Conservation (phyloP, 1,140 invertebrate species). For the Ceratoteleas bidentatus region DNA sequence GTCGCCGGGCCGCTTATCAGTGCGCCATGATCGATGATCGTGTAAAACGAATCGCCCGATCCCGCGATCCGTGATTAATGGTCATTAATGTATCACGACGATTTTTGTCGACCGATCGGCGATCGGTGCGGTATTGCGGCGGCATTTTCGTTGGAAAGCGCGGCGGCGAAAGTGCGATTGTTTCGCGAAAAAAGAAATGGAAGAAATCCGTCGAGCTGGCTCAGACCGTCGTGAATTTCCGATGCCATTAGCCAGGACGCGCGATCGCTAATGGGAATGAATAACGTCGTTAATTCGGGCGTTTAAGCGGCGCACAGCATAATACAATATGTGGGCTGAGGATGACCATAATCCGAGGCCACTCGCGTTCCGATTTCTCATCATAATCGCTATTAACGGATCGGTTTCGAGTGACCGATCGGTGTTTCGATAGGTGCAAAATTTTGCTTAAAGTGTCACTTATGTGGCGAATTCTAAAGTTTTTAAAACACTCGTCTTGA, state of each 20-base stretch:
- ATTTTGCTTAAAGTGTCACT: too few species aligned
- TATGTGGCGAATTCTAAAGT: too few species aligned
- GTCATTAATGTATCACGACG: conserved; percentile 20
- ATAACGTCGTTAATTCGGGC: conserved; percentile 59
- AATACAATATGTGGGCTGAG: conserved; percentile 56
- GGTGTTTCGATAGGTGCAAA: too few species aligned
- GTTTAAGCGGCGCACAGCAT: conserved; percentile 48
- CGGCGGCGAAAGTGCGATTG: not conserved
- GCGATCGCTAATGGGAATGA: conserved; percentile 43
- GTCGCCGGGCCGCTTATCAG: conserved; percentile 26
- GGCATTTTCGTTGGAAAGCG: conserved; percentile 1
- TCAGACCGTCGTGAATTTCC: conserved; percentile 31
- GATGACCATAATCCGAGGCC: conserved; percentile 48
- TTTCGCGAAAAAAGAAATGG: not conserved
- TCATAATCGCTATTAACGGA: conserved; percentile 34
- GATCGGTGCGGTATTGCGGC: not conserved
- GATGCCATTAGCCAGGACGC: conserved; percentile 35
- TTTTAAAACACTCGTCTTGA: too few species aligned
- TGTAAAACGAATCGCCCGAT: conserved; percentile 29
- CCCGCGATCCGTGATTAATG: conserved; percentile 22
- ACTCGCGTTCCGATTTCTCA: conserved; percentile 34
- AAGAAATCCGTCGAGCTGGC: not conserved
- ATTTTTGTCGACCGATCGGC: conserved; percentile 5
- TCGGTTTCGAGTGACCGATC: conserved; percentile 6
- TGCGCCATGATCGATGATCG: conserved; percentile 46